Evolutionary conservation across 2,888 invertebrate genomes (phyloP), one percentile per base, ranked within the genome.

Genomic region (Mamestra brassicae): DNA sequence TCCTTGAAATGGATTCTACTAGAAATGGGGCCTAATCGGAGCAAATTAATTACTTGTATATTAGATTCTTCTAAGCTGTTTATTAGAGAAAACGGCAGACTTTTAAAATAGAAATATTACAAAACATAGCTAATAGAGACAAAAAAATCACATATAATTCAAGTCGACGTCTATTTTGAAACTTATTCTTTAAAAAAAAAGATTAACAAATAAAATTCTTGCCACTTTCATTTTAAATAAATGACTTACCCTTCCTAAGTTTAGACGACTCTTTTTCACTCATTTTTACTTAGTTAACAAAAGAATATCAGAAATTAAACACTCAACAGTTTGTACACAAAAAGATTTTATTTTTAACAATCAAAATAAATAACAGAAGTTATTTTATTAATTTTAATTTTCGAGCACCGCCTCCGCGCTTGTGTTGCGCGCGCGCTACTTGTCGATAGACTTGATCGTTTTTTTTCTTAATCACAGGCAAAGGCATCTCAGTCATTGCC

Each of bases 361-460:
- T 26, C 11, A 0, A 55, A 79, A 60, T 64, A 64, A 80, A 50
- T 60, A 64, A 73, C 17, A 60, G 1, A 5, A 3, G 5, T 57
- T 13, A 34, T 45, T n/a, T 4, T 42, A 7, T 8, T 42, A 42
- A 55, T 11, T 50, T 60, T 36, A 8, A 57, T 63, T 66, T 63
- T 36, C 1, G 34, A 67, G 74, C 85, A 74, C 74, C 55, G 10
- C 34, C n/a, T 13, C 52, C 69, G 74, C 80, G 83, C 80, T 34
- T 36, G 73, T 74, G 26, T 68, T 84, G 84, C 85, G 76, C 83
- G 76, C 83, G 85, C 84, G 76, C 85, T 61, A 57, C 17, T 65
- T 70, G 61, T 58, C 71, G 78, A 69, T 74, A 63, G 70, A 85
- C 97, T 97, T 58, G 11, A 68, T 64, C 15, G 54, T 54, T 55